Conservation (phyloP, 2,888 invertebrate species). For the Pediacus dermestoides region DNA sequence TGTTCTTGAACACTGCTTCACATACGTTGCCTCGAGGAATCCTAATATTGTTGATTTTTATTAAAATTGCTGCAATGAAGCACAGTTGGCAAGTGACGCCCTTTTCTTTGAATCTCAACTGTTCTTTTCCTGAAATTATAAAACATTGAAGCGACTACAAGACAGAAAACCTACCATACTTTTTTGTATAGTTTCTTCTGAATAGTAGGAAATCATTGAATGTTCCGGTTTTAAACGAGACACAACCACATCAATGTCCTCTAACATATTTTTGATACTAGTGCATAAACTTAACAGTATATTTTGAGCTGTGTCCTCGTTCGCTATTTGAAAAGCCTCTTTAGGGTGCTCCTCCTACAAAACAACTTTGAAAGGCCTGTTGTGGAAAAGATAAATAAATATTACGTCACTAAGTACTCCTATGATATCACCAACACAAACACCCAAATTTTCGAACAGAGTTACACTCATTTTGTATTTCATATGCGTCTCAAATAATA, state of each 20-base stretch:
- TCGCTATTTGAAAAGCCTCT: slow-evolving; percentile 44
- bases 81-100: slow-evolving; percentile 59
- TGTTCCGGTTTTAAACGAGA: slow-evolving; percentile 46
- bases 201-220: slow-evolving; percentile 38
- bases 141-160: slow-evolving; percentile 28
- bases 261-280: slow-evolving; percentile 45
- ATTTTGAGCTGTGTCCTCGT: slow-evolving; percentile 42
- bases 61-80: slow-evolving; percentile 53
- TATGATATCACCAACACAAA: slow-evolving; percentile 47
- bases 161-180: slow-evolving; percentile 35
- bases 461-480: slow-evolving; percentile 44
- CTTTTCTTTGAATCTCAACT: slow-evolving; percentile 54
- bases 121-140: slow-evolving; percentile 46
- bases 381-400: slow-evolving; percentile 14
- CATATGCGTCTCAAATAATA: slow-evolving; percentile 43
- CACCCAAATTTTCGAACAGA: slow-evolving; percentile 48
- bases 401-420: slow-evolving; percentile 51
- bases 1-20: slow-evolving; percentile 56
- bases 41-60: slow-evolving; percentile 52
- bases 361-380: slow-evolving; percentile 8
- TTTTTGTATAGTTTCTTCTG: slow-evolving; percentile 37
- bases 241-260: slow-evolving; percentile 49
- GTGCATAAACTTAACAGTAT: slow-evolving; percentile 46
- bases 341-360: slow-evolving; percentile 37
- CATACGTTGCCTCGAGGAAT: slow-evolving; percentile 54